Percentiles rank a stretch among this genome's conserved stretches.
phyloP scores from a whole-genome alignment of 2,888 invertebrate species.

The Euclidia mi region DNA sequence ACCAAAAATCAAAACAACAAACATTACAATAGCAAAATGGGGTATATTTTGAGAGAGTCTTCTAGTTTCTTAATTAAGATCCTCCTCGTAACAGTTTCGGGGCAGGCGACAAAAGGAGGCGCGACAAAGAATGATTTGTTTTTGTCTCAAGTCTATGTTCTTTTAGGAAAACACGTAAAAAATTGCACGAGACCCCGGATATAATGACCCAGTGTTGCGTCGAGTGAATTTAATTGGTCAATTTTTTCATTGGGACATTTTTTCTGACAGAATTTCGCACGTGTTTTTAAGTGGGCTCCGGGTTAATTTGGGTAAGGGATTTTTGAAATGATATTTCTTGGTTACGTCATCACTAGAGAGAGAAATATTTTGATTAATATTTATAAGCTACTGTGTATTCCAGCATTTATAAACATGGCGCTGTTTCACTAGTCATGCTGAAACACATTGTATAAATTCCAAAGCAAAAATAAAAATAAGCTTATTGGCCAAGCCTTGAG shows the following conservation, averaged over 20 bases:
- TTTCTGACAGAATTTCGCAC: constrained; percentile 42
- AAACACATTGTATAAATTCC: background rate
- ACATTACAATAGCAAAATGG: constrained; percentile 50
- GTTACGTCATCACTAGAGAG: background rate
- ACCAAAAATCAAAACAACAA: constrained; percentile 40
- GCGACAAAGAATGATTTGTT: constrained; percentile 69
- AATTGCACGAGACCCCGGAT: constrained; percentile 40
- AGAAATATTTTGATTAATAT: no score
- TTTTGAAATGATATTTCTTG: constrained; percentile 23
- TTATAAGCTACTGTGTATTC: no score
- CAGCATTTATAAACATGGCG: no score
- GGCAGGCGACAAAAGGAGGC: constrained; percentile 57
- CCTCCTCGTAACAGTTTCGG: constrained; percentile 60
- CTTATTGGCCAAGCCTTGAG: constrained; percentile 25
- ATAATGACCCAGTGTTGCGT: constrained; percentile 51
- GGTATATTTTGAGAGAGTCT: constrained; percentile 49
- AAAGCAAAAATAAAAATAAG: constrained; percentile 21
- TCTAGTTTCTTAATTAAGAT: constrained; percentile 63
- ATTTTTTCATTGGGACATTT: no score
- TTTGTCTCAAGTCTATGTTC: constrained; percentile 55
- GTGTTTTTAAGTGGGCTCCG: constrained; percentile 22
- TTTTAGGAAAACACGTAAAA: constrained; percentile 43
- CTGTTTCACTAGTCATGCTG: no score
- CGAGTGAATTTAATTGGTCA: constrained; percentile 69
- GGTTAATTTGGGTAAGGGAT: constrained; percentile 32